Evolutionary conservation across 1,140 invertebrate species (phyloP).

Genomic region (Monochamus saltuarius): DNA sequence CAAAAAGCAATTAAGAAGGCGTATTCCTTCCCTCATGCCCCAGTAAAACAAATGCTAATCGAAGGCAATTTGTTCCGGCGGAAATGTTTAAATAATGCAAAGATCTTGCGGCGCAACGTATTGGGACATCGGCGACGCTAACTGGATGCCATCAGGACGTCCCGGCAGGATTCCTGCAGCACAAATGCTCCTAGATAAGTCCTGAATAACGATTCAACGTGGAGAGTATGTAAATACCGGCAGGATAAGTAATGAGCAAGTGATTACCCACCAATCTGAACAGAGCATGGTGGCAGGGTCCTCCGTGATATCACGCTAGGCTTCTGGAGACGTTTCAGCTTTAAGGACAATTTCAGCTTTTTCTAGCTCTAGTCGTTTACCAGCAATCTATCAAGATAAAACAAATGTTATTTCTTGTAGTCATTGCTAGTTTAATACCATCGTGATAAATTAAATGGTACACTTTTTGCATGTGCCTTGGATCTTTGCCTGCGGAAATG

Average conservation of each 20-base stretch:
- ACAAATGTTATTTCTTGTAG: too few relatives aligned
- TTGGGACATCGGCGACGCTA: slow-evolving; percentile 21
- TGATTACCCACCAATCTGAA: slow-evolving; percentile 50
- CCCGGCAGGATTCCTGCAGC: slow-evolving; percentile 21
- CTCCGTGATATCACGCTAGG: too few relatives aligned
- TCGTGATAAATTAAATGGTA: too few relatives aligned
- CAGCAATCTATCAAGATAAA: too few relatives aligned
- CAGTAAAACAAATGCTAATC: slow-evolving; percentile 19
- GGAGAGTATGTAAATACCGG: slow-evolving; percentile 42
- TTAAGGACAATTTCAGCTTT: too few relatives aligned
- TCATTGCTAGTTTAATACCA: too few relatives aligned
- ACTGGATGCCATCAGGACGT: slow-evolving; percentile 31
- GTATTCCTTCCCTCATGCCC: background rate
- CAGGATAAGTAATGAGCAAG: slow-evolving; percentile 50
- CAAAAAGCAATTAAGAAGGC: background rate
- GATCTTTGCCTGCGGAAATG: too few relatives aligned
- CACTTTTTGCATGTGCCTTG: too few relatives aligned
- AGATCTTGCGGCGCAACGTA: slow-evolving; percentile 24
- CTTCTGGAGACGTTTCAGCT: too few relatives aligned
- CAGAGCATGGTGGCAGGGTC: background rate
- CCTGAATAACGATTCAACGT: slow-evolving; percentile 31
- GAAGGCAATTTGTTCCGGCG: slow-evolving; percentile 33
- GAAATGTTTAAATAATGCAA: slow-evolving; percentile 45
- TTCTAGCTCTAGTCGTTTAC: too few relatives aligned
- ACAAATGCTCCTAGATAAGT: slow-evolving; percentile 30